Evolutionary conservation across 2,797 vertebrate genomes (phyloP).

Genomic region (Caiman crocodilus): DNA sequence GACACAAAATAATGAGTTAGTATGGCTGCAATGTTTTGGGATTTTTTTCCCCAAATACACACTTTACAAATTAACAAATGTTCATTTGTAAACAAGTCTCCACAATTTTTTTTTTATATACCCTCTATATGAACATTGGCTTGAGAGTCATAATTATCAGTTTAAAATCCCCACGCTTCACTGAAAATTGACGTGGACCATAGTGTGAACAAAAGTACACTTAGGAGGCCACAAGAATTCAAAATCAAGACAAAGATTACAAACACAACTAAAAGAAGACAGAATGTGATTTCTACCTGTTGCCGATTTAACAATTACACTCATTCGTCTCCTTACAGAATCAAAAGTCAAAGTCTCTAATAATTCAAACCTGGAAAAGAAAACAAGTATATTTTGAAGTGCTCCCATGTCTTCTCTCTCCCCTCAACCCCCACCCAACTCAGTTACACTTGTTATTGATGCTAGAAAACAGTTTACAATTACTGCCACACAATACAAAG

Average conservation of each 20-base stretch:
- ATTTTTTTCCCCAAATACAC: neutral
- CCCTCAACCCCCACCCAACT: neutral
- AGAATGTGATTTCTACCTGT: conserved; percentile 81
- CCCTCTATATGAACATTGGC: neutral
- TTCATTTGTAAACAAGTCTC: neutral
- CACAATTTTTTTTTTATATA: neutral
- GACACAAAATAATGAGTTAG: conserved; percentile 46
- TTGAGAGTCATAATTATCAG: neutral
- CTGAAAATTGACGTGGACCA: neutral
- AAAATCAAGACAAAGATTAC: neutral
- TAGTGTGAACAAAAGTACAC: neutral
- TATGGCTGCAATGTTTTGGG: neutral
- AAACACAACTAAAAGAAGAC: neutral
- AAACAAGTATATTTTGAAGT: neutral
- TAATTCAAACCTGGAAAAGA: conserved; percentile 88
- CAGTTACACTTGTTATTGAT: neutral
- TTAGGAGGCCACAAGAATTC: neutral
- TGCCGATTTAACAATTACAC: conserved; percentile 90
- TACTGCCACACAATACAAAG: neutral
- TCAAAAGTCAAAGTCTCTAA: conserved; percentile 94
- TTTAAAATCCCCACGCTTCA: neutral
- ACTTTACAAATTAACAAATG: neutral
- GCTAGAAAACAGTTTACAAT: neutral
- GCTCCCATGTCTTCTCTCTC: neutral
- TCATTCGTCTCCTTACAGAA: conserved; percentile 96